Base-by-base conservation (phyloP, 2,797 vertebrate species). In the Halcyon leucocephala region DNA sequence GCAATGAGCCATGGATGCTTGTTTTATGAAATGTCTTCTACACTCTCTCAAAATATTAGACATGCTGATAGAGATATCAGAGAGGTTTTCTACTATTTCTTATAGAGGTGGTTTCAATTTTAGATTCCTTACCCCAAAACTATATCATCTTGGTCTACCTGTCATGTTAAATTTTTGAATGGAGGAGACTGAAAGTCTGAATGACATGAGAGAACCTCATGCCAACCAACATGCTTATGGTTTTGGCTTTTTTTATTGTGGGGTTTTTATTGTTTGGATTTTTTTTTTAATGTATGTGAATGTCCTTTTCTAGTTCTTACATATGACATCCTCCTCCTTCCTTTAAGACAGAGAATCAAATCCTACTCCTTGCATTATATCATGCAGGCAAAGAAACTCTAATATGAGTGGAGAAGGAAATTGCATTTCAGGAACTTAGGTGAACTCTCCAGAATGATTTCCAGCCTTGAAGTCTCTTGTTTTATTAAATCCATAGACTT, bases 1-100 rank as follows among this genome's bases (percentile, higher is more conserved):
- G 93, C 86, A 97, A 93, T 79, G 93, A 96, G 95, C 83, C 92
- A 80, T 90, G 60, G 73, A 95, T 92, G 81, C 29, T 73, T 92
- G 83, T 80, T 95, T 85, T 60, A 89, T 86, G 89, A 94, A 96
- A 95, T 14, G 39, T 92, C 89, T 96, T 96, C 95, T 14, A 35
- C 92, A 66, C 86, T 73, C 86, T 90, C 94, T 93, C 86, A 95
- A 92, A 93, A 42, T 7, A 67, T 93, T 92, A 93, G 94, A 92
- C 89, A 70, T 90, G 81, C 74, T 96, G 94, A 95, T 83, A 89
- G 90, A 96, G 94, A 90, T 41, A 95, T 41, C 83, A 89, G 92
- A 84, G 81, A 89, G 26, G 24, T 69, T 94, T 94, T 61, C 49
- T 78, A 24, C 85, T 82, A 8, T 86, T 89, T 80, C 78, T 77